Conservation (phyloP, 2,888 invertebrate genomes). For the Hydrotaea cyrtoneurina region DNA sequence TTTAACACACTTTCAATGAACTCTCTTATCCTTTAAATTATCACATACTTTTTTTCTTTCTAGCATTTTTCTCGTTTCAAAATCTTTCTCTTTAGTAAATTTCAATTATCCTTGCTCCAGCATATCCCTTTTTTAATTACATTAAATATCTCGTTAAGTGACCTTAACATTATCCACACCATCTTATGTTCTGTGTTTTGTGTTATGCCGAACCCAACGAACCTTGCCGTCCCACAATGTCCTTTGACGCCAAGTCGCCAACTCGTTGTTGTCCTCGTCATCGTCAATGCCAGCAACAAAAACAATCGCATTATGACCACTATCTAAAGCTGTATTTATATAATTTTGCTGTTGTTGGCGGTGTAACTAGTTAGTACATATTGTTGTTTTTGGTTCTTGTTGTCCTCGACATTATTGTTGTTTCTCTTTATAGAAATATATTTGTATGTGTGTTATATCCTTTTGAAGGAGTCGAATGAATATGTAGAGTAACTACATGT, state of each 20-base stretch:
- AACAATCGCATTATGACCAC: conserved; percentile 47
- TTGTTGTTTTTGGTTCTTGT: neutral
- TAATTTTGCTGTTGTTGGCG: conserved; percentile 22
- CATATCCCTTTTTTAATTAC: conserved; percentile 56
- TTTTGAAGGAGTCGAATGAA: neutral
- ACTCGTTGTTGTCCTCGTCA: neutral
- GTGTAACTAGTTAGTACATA: neutral
- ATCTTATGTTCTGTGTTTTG: conserved; percentile 32
- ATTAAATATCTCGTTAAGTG: conserved; percentile 61
- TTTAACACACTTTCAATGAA: neutral
- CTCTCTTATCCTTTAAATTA: conserved; percentile 25
- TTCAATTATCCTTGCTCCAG: conserved; percentile 35
- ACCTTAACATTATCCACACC: conserved; percentile 58
- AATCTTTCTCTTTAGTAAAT: neutral
- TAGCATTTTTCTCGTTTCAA: neutral
- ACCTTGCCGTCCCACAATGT: conserved; percentile 11
- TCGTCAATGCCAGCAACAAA: neutral
- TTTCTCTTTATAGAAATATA: too few relatives aligned
- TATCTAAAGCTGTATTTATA: conserved; percentile 52
- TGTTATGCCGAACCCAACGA: conserved; percentile 7
- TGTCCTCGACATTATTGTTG: neutral
- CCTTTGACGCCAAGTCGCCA: neutral
- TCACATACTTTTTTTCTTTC: neutral
- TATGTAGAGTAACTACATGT: neutral
- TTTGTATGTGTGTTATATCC: neutral